Evolutionary conservation across 2,888 invertebrate genomes (phyloP), one percentile per base, ranked within the genome.

Genomic region (Euspilapteryx auroguttella): DNA sequence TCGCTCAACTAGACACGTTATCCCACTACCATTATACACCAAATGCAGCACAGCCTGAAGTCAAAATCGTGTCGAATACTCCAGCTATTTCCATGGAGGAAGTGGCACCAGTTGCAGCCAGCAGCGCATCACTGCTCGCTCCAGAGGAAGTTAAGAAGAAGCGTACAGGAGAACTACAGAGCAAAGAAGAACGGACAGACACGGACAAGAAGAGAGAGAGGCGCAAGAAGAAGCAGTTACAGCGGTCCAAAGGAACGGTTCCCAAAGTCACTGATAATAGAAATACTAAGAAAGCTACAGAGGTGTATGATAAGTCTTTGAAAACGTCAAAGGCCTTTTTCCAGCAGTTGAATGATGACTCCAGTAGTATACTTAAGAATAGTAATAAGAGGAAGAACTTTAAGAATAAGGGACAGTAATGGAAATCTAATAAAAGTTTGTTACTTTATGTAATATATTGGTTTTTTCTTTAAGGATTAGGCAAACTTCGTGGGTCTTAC

Each of bases 1-100:
- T 97, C 48, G 55, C 79, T 1, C 89, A 96, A 57, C 71, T 99
- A 22, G 95, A 98, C 65, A 91, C 96, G 0, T 73, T 99, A 9
- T 88, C 89, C 1, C 95, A 98, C 58, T 96, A 89, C 62, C 92
- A 96, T 58, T 98, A 89, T 48, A 94, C 94, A 24, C 97, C 98
- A 0, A 91, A 87, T 73, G 81, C 84, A 32, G 84, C 86, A 1
- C 81, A 84, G 33, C 89, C 94, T 0, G 97, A 98, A 46, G 76
- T 95, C 2, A 91, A 89, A 64, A 87, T 99, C 33, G 80, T 98
- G 4, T 89, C 85, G 33, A 97, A 99, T 53, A 78, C 92, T 35
- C 92, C 97, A 2, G 91, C 95, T 0, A 84, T 98, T 27, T 82
- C 79, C 15, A 89, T 96, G 83, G 99, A 99, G 62, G 98, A 99